A percentile compares a stretch with the other conserved stretches of the same genome.
Evolutionary conservation across 2,797 vertebrate species (phyloP).

Genomic region (Cyprinodon diabolis): DNA sequence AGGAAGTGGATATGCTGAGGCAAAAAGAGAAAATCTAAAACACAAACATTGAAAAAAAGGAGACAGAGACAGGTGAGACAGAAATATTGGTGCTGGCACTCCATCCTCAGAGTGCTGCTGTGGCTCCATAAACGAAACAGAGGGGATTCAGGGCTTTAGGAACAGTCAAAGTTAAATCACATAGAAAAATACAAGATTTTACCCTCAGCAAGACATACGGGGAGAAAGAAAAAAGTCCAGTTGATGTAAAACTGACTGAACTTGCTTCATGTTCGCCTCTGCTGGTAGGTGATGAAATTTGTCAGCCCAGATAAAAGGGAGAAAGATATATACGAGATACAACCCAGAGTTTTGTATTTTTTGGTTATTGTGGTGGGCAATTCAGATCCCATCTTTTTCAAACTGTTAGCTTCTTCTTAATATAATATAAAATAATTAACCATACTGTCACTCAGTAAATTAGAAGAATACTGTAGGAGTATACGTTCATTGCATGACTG

Average conservation of each 20-base stretch:
- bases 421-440: neutral
- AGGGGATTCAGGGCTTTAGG: neutral
- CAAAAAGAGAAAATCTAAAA: neutral
- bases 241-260: conserved; percentile 8
- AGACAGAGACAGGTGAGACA: neutral
- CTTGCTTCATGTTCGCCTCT: conserved; percentile 2
- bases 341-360: neutral
- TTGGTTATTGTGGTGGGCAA: neutral
- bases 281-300: neutral
- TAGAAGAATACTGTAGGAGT: too few species aligned
- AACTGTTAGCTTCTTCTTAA: neutral
- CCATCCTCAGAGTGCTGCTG: neutral
- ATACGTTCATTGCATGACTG: too few species aligned
- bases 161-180: neutral
- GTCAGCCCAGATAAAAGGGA: neutral
- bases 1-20: neutral
- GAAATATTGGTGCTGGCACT: neutral
- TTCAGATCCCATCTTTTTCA: neutral
- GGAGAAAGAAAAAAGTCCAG: neutral
- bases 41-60: neutral
- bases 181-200: neutral
- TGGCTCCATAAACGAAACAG: neutral
- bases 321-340: neutral
- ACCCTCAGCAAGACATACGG: neutral
- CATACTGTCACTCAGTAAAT: neutral